Conservation (phyloP, 2,797 vertebrate species). For the Protosalanx chinensis region DNA sequence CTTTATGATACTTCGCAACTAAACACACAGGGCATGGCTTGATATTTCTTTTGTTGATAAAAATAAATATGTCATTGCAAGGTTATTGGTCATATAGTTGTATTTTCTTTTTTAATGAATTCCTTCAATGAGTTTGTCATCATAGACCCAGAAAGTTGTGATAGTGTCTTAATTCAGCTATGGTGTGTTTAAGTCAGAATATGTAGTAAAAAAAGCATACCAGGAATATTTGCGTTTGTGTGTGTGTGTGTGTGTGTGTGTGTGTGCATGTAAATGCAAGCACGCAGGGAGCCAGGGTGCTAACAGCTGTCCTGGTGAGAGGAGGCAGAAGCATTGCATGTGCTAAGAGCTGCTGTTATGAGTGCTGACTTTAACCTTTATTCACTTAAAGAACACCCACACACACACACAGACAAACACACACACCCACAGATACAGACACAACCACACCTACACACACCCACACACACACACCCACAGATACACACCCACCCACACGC, state of each 20-base stretch:
- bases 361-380: conserved; percentile 53
- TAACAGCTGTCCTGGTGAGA: conserved; percentile 50
- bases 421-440: not conserved
- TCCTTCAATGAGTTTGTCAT: too few species aligned
- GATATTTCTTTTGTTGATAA: too few species aligned
- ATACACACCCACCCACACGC: not conserved
- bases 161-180: too few species aligned
- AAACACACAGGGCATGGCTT: too few species aligned
- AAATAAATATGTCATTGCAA: too few species aligned
- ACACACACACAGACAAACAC: not conserved
- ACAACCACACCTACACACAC: not conserved
- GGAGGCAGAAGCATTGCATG: conserved; percentile 42
- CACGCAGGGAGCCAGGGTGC: conserved; percentile 46
- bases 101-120: too few species aligned
- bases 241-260: conserved; percentile 8
- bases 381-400: conserved; percentile 33
- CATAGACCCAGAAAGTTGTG: too few species aligned
- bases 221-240: conserved; percentile 25
- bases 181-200: conserved; percentile 10
- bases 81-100: too few species aligned
- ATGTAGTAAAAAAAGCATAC: not conserved
- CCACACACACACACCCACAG: not conserved
- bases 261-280: conserved; percentile 14
- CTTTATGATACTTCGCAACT: too few species aligned
- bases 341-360: conserved; percentile 67